These are phyloP conservation scores for Acromyrmex echinatior DNA, from an alignment of 1,140 invertebrate species.

Conservation along the genomic window DNA sequence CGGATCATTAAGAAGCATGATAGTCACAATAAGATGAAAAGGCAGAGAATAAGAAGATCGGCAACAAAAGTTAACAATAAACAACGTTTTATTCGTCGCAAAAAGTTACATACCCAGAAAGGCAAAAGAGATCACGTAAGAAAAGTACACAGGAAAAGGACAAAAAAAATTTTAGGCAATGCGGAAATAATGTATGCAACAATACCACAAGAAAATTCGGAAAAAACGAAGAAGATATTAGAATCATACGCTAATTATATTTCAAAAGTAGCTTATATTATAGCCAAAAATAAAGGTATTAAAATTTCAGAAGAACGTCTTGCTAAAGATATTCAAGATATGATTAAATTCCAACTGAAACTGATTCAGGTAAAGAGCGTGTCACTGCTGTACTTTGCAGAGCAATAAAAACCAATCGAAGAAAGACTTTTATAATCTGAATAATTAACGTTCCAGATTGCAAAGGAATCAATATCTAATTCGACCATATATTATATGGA, in stretches of 20 bases:
- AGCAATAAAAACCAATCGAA: background rate
- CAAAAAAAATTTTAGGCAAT: background rate
- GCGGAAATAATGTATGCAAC: background rate
- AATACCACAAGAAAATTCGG: background rate
- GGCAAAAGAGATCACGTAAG: background rate
- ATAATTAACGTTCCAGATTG: conserved; percentile 17
- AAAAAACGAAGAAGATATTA: background rate
- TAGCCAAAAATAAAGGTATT: conserved; percentile 22
- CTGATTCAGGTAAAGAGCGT: conserved; percentile 20
- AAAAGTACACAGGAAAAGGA: background rate
- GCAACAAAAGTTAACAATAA: background rate
- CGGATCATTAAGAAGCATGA: background rate
- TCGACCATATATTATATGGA: background rate
- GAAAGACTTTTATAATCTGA: background rate
- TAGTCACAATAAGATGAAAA: background rate
- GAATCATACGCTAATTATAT: conserved; percentile 17
- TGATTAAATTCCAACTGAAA: conserved; percentile 38
- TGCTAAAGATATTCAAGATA: conserved; percentile 20
- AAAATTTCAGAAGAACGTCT: conserved; percentile 13
- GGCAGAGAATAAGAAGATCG: background rate
- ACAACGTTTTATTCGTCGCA: background rate
- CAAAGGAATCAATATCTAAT: background rate
- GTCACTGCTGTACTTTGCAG: background rate
- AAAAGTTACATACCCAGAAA: background rate
- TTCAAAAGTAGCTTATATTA: conserved; percentile 4